These are phyloP conservation scores for Muschampia plurimacula DNA, from an alignment of 2,888 invertebrate genomes.

Conservation along the genomic window DNA sequence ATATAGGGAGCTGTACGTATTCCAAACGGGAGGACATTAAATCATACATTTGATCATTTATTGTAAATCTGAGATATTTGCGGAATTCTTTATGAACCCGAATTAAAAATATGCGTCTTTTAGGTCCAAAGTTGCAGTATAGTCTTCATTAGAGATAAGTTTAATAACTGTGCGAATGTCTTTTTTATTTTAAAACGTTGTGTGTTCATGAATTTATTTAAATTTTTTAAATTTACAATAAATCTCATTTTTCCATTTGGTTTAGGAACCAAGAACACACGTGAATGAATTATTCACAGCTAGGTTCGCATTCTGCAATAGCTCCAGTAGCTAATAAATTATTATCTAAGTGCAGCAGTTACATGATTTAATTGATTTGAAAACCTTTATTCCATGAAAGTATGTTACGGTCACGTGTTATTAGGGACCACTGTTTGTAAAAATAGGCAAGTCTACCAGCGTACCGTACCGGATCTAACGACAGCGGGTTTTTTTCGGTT, in stretches of 20 bases:
- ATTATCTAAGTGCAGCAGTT: too few species aligned
- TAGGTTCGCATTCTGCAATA: neutral
- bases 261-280: neutral
- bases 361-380: neutral
- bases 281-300: neutral
- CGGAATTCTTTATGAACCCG: too few species aligned
- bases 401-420: neutral
- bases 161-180: neutral
- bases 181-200: neutral
- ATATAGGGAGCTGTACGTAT: neutral
- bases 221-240: neutral
- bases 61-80: neutral
- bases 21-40: neutral
- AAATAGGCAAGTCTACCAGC: conserved; percentile 2
- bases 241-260: neutral
- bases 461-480: neutral
- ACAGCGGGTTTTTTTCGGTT: neutral
- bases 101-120: neutral
- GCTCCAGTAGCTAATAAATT: neutral
- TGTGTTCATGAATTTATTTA: neutral
- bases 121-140: neutral
- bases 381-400: neutral
- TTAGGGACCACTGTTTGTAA: neutral
- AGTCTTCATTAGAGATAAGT: neutral
- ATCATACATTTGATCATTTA: neutral